Percentiles rank a stretch among this genome's conserved stretches.
phyloP scores from a whole-genome alignment of 2,888 invertebrate genomes.

The Rugalucina vietnamica region DNA sequence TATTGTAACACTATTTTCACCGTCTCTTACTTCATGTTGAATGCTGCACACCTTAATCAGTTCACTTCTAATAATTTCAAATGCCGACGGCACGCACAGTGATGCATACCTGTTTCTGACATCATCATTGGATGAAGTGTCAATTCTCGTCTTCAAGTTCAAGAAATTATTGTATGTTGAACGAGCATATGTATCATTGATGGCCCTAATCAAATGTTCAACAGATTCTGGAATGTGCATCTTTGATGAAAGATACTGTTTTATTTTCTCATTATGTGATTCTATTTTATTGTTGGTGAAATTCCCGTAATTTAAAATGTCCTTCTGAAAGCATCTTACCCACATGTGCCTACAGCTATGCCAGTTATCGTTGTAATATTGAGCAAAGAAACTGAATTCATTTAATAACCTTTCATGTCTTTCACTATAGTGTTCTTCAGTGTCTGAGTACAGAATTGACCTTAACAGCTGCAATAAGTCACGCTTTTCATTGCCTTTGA shows the following conservation, averaged over 20 bases:
- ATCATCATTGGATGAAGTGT: background rate
- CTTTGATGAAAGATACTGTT: background rate
- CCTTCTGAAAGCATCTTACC: background rate
- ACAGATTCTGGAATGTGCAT: background rate
- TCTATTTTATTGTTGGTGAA: background rate
- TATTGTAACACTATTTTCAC: background rate
- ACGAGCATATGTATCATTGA: background rate
- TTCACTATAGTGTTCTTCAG: background rate
- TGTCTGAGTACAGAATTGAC: background rate
- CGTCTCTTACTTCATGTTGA: background rate
- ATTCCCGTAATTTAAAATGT: background rate
- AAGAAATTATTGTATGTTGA: background rate
- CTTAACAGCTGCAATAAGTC: background rate
- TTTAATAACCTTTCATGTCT: background rate
- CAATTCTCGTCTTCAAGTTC: background rate
- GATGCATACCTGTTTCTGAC: background rate
- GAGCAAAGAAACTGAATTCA: background rate
- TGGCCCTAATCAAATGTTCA: background rate
- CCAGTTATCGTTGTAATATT: background rate
- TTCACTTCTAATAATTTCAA: background rate
- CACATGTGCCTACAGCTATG: background rate
- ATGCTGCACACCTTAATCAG: background rate
- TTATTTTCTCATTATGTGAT: conserved; percentile 1
- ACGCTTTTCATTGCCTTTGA: background rate
- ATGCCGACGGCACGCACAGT: background rate